Percentiles rank a stretch among this genome's conserved stretches.
phyloP scores from a whole-genome alignment of 1,140 invertebrate species.

The Laodelphax striatellus region DNA sequence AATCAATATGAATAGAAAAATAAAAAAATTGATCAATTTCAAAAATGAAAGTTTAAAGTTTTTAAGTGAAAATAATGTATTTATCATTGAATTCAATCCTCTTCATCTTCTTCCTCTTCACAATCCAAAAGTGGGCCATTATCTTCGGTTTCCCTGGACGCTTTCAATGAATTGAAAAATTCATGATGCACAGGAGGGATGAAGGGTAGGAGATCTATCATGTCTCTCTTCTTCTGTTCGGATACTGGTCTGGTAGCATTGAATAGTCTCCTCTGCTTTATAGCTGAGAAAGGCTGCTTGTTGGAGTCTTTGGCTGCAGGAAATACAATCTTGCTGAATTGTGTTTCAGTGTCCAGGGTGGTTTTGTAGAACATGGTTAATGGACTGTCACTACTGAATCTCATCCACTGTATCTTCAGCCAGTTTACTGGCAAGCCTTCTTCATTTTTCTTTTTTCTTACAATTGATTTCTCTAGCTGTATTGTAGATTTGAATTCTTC shows the following conservation, averaged over 20 bases:
- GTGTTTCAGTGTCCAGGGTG: conserved; percentile 1
- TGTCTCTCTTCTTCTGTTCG: conserved; percentile 8
- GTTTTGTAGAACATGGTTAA: conserved; percentile 12
- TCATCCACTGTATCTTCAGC: conserved; percentile 10
- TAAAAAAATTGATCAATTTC: too few relatives aligned
- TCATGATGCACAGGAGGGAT: conserved; percentile 1
- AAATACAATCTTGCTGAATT: neutral
- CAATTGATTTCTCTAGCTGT: conserved; percentile 5
- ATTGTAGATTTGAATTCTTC: conserved; percentile 12
- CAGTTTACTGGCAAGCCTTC: conserved; percentile 9
- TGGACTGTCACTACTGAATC: conserved; percentile 8
- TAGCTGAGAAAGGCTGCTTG: neutral
- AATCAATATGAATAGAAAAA: too few relatives aligned
- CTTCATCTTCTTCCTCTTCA: too few relatives aligned
- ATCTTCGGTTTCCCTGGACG: too few relatives aligned
- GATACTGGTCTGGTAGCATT: conserved; percentile 1
- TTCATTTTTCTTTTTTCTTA: conserved; percentile 6
- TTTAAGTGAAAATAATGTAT: too few relatives aligned
- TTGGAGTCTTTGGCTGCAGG: conserved; percentile 3
- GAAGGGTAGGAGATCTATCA: conserved; percentile 7
- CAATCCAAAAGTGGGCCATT: too few relatives aligned
- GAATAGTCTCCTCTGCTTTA: neutral
- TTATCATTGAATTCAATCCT: too few relatives aligned
- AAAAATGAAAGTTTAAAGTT: too few relatives aligned
- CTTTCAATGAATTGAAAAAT: too few relatives aligned